phyloP scores from a whole-genome alignment of 2,888 invertebrate species.

The Dolichomitus sp. region DNA sequence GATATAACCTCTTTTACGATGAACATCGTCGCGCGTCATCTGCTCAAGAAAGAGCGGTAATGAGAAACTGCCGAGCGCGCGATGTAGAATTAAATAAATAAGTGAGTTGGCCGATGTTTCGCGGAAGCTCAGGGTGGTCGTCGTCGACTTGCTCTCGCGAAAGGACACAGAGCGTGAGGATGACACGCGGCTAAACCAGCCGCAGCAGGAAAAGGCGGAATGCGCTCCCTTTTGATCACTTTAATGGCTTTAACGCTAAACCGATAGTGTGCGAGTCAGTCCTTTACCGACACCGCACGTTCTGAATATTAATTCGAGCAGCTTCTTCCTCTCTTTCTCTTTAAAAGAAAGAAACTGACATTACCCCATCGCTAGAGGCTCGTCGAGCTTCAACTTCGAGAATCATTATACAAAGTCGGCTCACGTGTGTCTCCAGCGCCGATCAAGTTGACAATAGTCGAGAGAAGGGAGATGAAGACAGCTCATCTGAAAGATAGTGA shows the following conservation, averaged over 20 bases:
- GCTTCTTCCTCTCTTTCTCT: not conserved
- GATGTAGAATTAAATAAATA: constrained; percentile 57
- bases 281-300: constrained; percentile 38
- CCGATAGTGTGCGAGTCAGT: constrained; percentile 48
- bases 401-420: constrained; percentile 61
- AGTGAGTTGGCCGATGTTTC: constrained; percentile 34
- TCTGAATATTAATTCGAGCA: constrained; percentile 64
- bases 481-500: not conserved
- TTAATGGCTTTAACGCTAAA: constrained; percentile 65
- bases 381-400: constrained; percentile 34
- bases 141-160: constrained; percentile 3
- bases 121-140: constrained; percentile 65
- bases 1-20: not conserved
- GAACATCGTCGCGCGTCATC: not conserved
- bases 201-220: constrained; percentile 10
- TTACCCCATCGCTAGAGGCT: constrained; percentile 46
- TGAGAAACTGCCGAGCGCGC: constrained; percentile 40
- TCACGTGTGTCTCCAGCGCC: constrained; percentile 4
- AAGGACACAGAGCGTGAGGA: constrained; percentile 32
- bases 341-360: constrained; percentile 17
- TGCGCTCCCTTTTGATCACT: constrained; percentile 58
- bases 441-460: constrained; percentile 25
- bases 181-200: constrained; percentile 33
- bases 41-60: constrained; percentile 32
- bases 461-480: constrained; percentile 28